Evolutionary conservation across 2,797 vertebrate genomes (phyloP).

Genomic region (Xerus rutilus): DNA sequence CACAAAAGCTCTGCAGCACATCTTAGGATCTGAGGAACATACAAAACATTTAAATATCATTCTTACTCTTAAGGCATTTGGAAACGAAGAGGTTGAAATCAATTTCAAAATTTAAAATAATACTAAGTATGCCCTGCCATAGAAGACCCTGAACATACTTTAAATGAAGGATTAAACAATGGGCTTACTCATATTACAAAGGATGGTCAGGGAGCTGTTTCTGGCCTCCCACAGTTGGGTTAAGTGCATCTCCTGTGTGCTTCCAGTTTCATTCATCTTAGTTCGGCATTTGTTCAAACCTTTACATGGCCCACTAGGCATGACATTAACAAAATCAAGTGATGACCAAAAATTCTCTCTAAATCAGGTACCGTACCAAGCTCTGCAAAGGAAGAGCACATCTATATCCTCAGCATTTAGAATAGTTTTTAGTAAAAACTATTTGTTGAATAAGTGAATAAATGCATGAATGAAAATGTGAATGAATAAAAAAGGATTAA

Average conservation of each 20-base stretch:
- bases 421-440: background rate
- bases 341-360: background rate
- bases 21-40: background rate
- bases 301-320: background rate
- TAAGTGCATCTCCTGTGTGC: background rate
- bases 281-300: background rate
- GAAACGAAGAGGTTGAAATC: slow-evolving; percentile 35
- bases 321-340: background rate
- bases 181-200: background rate
- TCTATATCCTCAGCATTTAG: background rate
- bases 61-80: slow-evolving; percentile 35
- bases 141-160: background rate
- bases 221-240: background rate
- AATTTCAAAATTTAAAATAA: slow-evolving; percentile 14
- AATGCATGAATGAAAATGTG: background rate
- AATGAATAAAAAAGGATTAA: background rate
- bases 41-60: background rate
- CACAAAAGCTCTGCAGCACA: background rate
- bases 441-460: background rate
- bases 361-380: background rate
- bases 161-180: background rate
- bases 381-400: background rate
- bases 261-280: background rate
- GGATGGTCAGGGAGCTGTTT: background rate
- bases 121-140: background rate